phyloP scores from a whole-genome alignment of 2,888 invertebrate species.

The Troides oblongomaculatus region DNA sequence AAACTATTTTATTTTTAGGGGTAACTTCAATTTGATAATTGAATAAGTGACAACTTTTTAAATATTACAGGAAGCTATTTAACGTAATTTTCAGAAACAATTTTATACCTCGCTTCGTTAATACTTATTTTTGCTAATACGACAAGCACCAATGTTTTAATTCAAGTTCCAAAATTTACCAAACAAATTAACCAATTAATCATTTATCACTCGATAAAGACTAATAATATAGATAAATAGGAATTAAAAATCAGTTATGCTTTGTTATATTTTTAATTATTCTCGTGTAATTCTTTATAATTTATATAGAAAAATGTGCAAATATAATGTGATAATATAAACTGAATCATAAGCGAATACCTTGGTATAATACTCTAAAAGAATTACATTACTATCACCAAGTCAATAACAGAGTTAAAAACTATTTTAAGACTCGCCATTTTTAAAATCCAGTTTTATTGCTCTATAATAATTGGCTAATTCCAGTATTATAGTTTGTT shows the following conservation, averaged over 20 bases:
- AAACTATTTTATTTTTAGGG: too few relatives aligned
- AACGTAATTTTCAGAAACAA: too few relatives aligned
- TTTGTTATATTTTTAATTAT: constrained; percentile 55
- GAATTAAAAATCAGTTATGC: constrained; percentile 2
- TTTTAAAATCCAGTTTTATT: constrained; percentile 22
- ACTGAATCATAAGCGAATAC: constrained; percentile 62
- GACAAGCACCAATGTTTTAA: too few relatives aligned
- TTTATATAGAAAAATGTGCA: constrained; percentile 75
- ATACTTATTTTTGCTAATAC: too few relatives aligned
- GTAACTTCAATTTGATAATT: too few relatives aligned
- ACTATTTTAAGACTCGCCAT: constrained; percentile 6
- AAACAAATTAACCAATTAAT: neutral
- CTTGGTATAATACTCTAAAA: constrained; percentile 55
- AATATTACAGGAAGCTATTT: too few relatives aligned
- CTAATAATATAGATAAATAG: neutral
- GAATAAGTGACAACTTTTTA: too few relatives aligned
- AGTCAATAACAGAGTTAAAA: constrained; percentile 10
- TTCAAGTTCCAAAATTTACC: too few relatives aligned
- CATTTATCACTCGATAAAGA: neutral
- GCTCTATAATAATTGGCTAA: constrained; percentile 9
- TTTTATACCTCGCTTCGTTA: too few relatives aligned
- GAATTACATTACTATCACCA: constrained; percentile 40
- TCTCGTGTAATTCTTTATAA: constrained; percentile 72
- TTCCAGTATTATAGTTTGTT: neutral
- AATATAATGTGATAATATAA: constrained; percentile 71